Evolutionary conservation across 1,140 invertebrate species (phyloP).

Genomic region (Drosophila tropicalis): DNA sequence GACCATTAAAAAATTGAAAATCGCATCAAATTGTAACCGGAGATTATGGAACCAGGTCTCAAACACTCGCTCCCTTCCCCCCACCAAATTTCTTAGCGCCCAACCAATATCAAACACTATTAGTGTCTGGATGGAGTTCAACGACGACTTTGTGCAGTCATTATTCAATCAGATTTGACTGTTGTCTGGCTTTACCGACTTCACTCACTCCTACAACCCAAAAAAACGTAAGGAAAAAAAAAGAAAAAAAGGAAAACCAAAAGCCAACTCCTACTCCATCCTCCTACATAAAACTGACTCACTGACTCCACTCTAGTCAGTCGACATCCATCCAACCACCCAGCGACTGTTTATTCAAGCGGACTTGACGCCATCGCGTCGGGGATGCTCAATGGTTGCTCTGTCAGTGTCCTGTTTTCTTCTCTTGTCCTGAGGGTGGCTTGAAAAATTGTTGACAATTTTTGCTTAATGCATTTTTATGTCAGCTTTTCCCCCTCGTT

Average conservation of each 20-base stretch:
- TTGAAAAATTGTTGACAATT: constrained; percentile 80
- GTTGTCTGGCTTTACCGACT: constrained; percentile 45
- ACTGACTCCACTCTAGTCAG: constrained; percentile 14
- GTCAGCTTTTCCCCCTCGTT: constrained; percentile 63
- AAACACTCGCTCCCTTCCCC: neutral
- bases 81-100: neutral
- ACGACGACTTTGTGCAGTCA: constrained; percentile 47
- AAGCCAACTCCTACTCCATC: neutral
- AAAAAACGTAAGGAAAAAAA: neutral
- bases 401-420: constrained; percentile 17
- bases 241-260: neutral
- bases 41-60: constrained; percentile 12
- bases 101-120: constrained; percentile 52
- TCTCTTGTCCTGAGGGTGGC: constrained; percentile 33
- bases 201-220: constrained; percentile 23
- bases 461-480: constrained; percentile 79
- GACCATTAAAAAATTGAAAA: constrained; percentile 71
- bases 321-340: neutral
- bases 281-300: constrained; percentile 26
- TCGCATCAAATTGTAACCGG: constrained; percentile 57
- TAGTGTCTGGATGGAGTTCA: constrained; percentile 40
- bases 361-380: constrained; percentile 72
- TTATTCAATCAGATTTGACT: constrained; percentile 73
- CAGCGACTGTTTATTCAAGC: constrained; percentile 61
- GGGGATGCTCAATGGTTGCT: constrained; percentile 48